A percentile compares a stretch with the other conserved stretches of the same genome.
These are phyloP conservation scores for Cheilosia soror DNA, from an alignment of 2,888 invertebrate genomes.

Conservation along the genomic window DNA sequence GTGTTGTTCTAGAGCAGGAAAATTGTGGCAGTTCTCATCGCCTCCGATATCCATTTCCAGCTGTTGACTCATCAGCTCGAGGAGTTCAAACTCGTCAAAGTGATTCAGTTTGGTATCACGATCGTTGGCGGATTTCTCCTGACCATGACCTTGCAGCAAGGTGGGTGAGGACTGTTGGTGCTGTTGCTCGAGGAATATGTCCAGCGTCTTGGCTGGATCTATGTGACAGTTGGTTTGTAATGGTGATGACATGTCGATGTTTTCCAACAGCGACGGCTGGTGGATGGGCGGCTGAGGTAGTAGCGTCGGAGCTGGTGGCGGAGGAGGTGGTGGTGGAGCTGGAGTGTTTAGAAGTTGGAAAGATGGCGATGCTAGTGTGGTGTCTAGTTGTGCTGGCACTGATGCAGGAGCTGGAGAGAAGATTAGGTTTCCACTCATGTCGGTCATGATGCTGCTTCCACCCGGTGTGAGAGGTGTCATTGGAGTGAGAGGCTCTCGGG, in stretches of 20 bases:
- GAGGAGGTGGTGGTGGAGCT: conserved; percentile 71
- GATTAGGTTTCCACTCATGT: conserved; percentile 77
- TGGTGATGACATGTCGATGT: conserved; percentile 82
- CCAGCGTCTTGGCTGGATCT: conserved; percentile 82
- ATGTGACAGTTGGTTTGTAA: conserved; percentile 80
- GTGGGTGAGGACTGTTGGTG: conserved; percentile 79
- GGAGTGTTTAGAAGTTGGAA: conserved; percentile 76
- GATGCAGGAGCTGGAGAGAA: conserved; percentile 76
- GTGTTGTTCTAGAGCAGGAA: conserved; percentile 76
- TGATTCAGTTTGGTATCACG: conserved; percentile 80
- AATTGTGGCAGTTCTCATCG: conserved; percentile 78
- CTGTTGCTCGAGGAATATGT: conserved; percentile 81
- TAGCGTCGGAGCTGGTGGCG: conserved; percentile 66
- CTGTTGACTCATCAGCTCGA: conserved; percentile 84
- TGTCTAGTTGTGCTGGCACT: conserved; percentile 78
- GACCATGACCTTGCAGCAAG: conserved; percentile 24
- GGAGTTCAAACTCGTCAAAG: conserved; percentile 83
- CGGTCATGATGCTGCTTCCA: conserved; percentile 78
- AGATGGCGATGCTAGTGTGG: conserved; percentile 67
- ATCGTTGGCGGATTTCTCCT: conserved; percentile 75
- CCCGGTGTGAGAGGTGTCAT: conserved; percentile 81
- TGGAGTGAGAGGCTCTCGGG: conserved; percentile 84
- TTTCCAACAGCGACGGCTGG: conserved; percentile 78
- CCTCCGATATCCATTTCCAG: conserved; percentile 85
- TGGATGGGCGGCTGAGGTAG: conserved; percentile 52